These are phyloP conservation scores for Tympanoctomys barrerae DNA, from an alignment of 2,797 vertebrate genomes.

Conservation along the genomic window DNA sequence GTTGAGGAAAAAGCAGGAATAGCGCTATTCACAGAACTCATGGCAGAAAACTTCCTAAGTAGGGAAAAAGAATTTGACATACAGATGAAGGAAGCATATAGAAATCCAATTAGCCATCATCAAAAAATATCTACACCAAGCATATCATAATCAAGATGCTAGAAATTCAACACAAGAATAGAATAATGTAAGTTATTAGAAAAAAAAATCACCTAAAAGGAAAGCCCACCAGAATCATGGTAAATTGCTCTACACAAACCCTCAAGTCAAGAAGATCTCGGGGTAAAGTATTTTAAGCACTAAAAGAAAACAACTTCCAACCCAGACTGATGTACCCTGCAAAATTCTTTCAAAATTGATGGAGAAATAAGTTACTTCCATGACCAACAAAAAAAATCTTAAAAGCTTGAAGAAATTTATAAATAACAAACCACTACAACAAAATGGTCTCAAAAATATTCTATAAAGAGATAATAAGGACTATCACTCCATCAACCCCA, in stretches of 20 bases:
- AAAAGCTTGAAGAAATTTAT: too few species aligned
- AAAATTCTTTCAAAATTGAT: too few species aligned
- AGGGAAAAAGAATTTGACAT: neutral
- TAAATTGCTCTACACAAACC: neutral
- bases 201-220: neutral
- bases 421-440: too few species aligned
- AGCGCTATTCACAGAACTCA: neutral
- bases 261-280: neutral
- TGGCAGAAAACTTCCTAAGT: neutral
- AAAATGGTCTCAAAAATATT: too few species aligned
- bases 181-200: neutral
- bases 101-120: neutral
- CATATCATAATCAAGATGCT: neutral
- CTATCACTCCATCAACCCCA: too few species aligned
- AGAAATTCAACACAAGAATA: neutral
- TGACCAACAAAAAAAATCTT: too few species aligned
- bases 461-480: too few species aligned
- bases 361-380: too few species aligned
- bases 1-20: neutral
- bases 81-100: neutral
- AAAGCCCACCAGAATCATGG: neutral
- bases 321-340: too few species aligned
- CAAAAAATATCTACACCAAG: neutral
- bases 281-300: too few species aligned
- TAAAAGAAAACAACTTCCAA: too few species aligned